These are phyloP conservation scores for Chymomyza amoena DNA, from an alignment of 2,888 invertebrate genomes.

Conservation along the genomic window DNA sequence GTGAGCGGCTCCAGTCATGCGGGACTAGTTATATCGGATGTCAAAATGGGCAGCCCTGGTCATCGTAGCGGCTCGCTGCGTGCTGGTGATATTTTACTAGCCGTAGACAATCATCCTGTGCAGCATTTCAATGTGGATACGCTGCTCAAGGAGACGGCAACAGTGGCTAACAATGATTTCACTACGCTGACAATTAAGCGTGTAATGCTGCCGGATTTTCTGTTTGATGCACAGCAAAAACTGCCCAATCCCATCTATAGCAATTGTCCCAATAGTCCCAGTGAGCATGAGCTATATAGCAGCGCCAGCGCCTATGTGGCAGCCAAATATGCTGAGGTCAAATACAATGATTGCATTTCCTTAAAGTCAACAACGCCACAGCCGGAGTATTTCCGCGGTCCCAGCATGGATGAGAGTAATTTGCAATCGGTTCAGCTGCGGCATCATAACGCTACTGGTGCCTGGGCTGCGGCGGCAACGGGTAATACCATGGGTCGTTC, in stretches of 20 bases:
- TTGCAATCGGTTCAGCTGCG: slow-evolving; percentile 75
- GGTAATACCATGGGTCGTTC: slow-evolving; percentile 62
- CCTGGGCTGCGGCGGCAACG: slow-evolving; percentile 38
- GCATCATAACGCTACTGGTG: slow-evolving; percentile 45
- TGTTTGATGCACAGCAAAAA: slow-evolving; percentile 76
- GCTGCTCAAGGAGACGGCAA: slow-evolving; percentile 73
- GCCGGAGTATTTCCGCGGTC: slow-evolving; percentile 75
- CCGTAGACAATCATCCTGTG: slow-evolving; percentile 91
- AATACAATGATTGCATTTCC: slow-evolving; percentile 75
- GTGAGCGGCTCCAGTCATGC: slow-evolving; percentile 84
- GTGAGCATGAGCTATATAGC: slow-evolving; percentile 75
- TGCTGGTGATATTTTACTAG: slow-evolving; percentile 91
- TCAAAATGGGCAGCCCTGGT: slow-evolving; percentile 93
- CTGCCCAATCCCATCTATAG: slow-evolving; percentile 76
- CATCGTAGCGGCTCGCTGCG: slow-evolving; percentile 93
- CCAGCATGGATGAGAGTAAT: slow-evolving; percentile 66
- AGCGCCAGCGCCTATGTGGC: slow-evolving; percentile 73
- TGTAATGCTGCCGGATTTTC: slow-evolving; percentile 77
- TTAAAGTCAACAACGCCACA: slow-evolving; percentile 77
- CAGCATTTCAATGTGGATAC: slow-evolving; percentile 80
- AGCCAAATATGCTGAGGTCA: slow-evolving; percentile 70
- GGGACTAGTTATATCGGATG: slow-evolving; percentile 90
- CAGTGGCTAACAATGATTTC: slow-evolving; percentile 64
- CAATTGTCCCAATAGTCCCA: slow-evolving; percentile 69
- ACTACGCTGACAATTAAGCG: slow-evolving; percentile 78